Percentiles rank a stretch among this genome's conserved stretches.
Conservation (phyloP, 2,797 vertebrate species). For the Manis pentadactyla region DNA sequence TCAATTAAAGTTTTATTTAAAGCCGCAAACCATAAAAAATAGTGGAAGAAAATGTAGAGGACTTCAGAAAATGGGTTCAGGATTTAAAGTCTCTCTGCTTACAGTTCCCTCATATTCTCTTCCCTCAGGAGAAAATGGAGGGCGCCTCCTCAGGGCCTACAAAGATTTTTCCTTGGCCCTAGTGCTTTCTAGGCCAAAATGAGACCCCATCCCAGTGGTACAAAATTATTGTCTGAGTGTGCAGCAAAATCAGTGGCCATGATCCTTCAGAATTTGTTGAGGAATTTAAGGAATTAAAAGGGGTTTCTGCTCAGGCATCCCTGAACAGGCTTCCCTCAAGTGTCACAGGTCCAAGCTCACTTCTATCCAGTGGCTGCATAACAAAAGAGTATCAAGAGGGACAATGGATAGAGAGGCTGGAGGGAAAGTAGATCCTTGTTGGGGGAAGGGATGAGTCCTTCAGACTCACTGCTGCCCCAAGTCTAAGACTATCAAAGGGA, state of each 20-base stretch:
- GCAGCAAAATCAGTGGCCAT: conserved; percentile 19
- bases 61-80: background rate
- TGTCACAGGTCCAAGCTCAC: background rate
- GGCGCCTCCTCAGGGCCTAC: background rate
- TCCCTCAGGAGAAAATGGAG: background rate
- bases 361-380: background rate
- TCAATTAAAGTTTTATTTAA: background rate
- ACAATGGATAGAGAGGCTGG: background rate
- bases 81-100: background rate
- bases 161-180: background rate
- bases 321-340: background rate
- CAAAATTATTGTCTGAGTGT: conserved; percentile 1
- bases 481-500: background rate
- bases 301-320: background rate
- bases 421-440: background rate
- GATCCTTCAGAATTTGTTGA: conserved; percentile 8
- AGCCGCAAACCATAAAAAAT: conserved; percentile 17
- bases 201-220: background rate
- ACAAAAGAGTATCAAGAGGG: background rate
- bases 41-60: background rate
- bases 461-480: background rate
- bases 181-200: conserved; percentile 24
- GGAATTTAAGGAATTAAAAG: background rate
- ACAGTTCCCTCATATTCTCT: background rate
- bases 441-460: background rate